phyloP scores from a whole-genome alignment of 2,888 invertebrate genomes.

The Hypomecis atomaria region DNA sequence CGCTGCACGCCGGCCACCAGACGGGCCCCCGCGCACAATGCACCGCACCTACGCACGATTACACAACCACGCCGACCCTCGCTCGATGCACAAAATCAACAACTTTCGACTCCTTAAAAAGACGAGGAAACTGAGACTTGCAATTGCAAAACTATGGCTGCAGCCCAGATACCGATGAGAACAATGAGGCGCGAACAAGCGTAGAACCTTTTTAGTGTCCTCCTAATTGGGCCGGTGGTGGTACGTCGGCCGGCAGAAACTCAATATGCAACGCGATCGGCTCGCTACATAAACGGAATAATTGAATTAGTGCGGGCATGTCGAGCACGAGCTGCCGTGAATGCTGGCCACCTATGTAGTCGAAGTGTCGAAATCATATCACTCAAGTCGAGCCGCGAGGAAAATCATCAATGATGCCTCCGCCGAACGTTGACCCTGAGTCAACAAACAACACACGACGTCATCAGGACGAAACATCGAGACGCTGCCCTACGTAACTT shows the following conservation, averaged over 20 bases:
- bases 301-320: constrained; percentile 77
- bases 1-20: constrained; percentile 60
- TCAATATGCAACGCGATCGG: constrained; percentile 80
- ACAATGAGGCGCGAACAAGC: constrained; percentile 78
- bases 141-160: constrained; percentile 70
- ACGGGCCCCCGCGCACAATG: constrained; percentile 75
- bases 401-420: constrained; percentile 24
- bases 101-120: constrained; percentile 82
- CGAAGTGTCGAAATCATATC: constrained; percentile 29
- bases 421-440: constrained; percentile 25
- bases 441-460: constrained; percentile 19
- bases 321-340: constrained; percentile 61
- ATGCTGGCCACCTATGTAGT: constrained; percentile 59
- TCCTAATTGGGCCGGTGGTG: constrained; percentile 78
- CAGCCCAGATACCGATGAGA: constrained; percentile 75
- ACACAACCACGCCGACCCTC: constrained; percentile 67
- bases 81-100: constrained; percentile 69
- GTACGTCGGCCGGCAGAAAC: constrained; percentile 69
- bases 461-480: constrained; percentile 29
- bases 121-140: constrained; percentile 69
- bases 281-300: constrained; percentile 78
- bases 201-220: constrained; percentile 76
- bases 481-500: constrained; percentile 22
- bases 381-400: constrained; percentile 18
- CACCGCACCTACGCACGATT: constrained; percentile 78